Base-by-base conservation (phyloP, 2,797 vertebrate species). In the Erpetoichthys calabaricus region DNA sequence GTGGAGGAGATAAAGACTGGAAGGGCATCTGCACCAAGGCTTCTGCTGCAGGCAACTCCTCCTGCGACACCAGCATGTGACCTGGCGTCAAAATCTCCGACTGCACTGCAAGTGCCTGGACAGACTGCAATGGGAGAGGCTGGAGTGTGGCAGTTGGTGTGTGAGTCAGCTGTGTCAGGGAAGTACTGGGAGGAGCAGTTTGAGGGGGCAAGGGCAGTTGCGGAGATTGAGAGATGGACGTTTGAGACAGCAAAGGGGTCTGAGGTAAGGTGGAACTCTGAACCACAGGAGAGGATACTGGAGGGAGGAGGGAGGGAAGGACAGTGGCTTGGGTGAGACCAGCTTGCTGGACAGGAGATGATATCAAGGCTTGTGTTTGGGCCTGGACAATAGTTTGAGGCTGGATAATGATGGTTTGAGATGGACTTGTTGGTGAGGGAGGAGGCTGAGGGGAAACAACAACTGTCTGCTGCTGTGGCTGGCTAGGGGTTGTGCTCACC, bases 11-110 rank as follows among this genome's bases (percentile, higher is more conserved):
- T 62, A 88, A 84, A 70, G 84, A 78, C 74, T 87, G 88, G 77
- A 90, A 92, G 3, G 90, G 89, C 77, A 92, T 77, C 78, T 90
- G 90, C 71, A 89, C 85, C 69, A 91, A 75, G 45, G 88, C 84
- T 74, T 92, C 89, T 0, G 87, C 82, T 46, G 87, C 86, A 41
- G 91, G 91, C 58, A 91, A 81, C 56, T 91, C 88, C 47, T 84
- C 86, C 76, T 90, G 86, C 1, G 86, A 88, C 65, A 90, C 78
- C 75, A 91, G 78, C 73, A 88, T 68, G 61, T 85, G 90, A 25
- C 88, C 88, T 47, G 90, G 85, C 67, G 87, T 88, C 5, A 90
- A 72, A 51, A 90, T 85, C 70, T 90, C 75, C 62, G 91, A 84
- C 78, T 85, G 90, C 68, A 92, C 79, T 6, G 92, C 88, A 65